phyloP scores from a whole-genome alignment of 2,888 invertebrate species.

The Zygaena filipendulae region DNA sequence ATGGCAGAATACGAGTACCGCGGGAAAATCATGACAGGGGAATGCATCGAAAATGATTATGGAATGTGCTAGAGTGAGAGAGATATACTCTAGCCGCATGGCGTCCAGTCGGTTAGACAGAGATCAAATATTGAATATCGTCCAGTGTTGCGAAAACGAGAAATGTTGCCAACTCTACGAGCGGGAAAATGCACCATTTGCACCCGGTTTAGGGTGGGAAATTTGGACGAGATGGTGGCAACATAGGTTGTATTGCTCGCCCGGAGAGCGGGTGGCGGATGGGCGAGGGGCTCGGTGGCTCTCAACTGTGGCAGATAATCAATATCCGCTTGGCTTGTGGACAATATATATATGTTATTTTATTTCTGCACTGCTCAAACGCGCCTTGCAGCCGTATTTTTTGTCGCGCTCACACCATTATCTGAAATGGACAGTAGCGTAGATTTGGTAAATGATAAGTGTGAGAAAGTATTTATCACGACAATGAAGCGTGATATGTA shows the following conservation, averaged over 20 bases:
- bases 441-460: conserved; percentile 69
- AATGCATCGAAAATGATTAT: conserved; percentile 68
- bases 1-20: conserved; percentile 43
- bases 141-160: conserved; percentile 29
- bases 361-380: conserved; percentile 42
- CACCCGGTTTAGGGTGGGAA: conserved; percentile 32
- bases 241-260: conserved; percentile 34
- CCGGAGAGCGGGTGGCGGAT: conserved; percentile 22
- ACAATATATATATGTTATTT: conserved; percentile 68
- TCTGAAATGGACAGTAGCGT: conserved; percentile 69
- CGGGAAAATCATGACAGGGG: conserved; percentile 62
- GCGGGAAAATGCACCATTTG: conserved; percentile 36
- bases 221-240: conserved; percentile 19
- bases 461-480: conserved; percentile 69
- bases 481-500: conserved; percentile 66
- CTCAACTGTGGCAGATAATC: conserved; percentile 71
- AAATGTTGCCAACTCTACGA: conserved; percentile 23
- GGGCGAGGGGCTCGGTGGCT: conserved; percentile 55
- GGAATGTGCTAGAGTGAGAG: conserved; percentile 59
- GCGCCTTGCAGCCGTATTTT: conserved; percentile 19
- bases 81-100: conserved; percentile 54
- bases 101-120: conserved; percentile 62
- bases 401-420: conserved; percentile 53
- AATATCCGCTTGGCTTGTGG: conserved; percentile 71
- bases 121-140: conserved; percentile 67